Evolutionary conservation across 2,888 invertebrate genomes (phyloP), one percentile per base, ranked within the genome.

Genomic region (Drosophila ezoana): DNA sequence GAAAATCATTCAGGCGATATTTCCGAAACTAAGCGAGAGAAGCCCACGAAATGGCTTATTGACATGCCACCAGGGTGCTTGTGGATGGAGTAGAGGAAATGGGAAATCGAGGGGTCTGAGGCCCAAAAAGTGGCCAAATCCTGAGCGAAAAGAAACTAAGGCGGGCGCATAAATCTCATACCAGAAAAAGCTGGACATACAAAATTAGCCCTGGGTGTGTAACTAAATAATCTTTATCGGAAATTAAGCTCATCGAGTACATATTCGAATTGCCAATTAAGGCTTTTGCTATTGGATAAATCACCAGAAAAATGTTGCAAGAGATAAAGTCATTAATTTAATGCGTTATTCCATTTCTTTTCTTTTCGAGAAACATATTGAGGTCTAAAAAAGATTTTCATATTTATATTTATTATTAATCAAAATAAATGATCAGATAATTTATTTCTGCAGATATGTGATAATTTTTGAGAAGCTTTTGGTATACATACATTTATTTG

Each of bases 1-100:
- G 81, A 82, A 63, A 87, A 85, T 87, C 85, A 86, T 87, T 85
- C 76, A 76, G 79, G 71, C 80, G 74, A 71, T 82, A 76, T 79
- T 85, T 85, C 80, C 83, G 79, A 76, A 77, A 76, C 67, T 79
- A 82, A 71, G 79, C 77, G 73, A 65, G 59, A 59, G 52, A 28
- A 35, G 54, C 41, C 57, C 79, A 60, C 66, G 57, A 67, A 83
- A 83, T 81, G 79, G 79, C 85, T 76, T 77, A 79, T 84, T 83
- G 83, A 81, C 83, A 83, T 87, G 83, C 84, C 71, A 83, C 59
- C 37, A 20, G 48, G 48, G n/a, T 33, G 53, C 41, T 20, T 14
- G 49, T 5, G 37, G 16, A 14, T 11, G 28, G 13, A 16, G 14
- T 23, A 23, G 43, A 10, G 11, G 33, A 28, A 28, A 8, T 28